Percentiles rank a stretch among this genome's conserved stretches.
These are phyloP conservation scores for Scaptomyza hsui DNA, from an alignment of 1,140 invertebrate genomes.

Conservation along the genomic window DNA sequence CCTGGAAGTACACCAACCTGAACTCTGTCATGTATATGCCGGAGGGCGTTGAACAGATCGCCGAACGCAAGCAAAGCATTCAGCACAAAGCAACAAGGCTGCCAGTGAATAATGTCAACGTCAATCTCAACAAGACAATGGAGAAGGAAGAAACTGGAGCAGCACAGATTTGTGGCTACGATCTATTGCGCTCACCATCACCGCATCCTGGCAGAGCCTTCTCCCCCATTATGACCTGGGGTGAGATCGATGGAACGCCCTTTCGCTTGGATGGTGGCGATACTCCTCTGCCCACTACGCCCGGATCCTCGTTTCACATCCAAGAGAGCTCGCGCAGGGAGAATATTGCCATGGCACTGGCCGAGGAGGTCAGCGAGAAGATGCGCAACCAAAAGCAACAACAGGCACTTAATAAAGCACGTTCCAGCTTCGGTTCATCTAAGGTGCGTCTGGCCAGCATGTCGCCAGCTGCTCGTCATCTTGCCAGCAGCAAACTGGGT, in stretches of 20 bases:
- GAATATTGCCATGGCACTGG: slow-evolving; percentile 93
- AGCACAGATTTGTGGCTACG: slow-evolving; percentile 88
- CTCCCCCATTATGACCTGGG: slow-evolving; percentile 99
- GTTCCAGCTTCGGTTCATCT: slow-evolving; percentile 87
- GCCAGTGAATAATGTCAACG: slow-evolving; percentile 37
- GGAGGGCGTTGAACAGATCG: slow-evolving; percentile 91
- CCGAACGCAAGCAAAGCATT: slow-evolving; percentile 90
- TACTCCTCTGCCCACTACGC: slow-evolving; percentile 88
- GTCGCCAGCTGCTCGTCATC: slow-evolving; percentile 96
- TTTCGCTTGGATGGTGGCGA: slow-evolving; percentile 93
- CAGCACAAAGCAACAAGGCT: slow-evolving; percentile 92
- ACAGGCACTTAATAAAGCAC: slow-evolving; percentile 88
- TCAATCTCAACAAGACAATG: slow-evolving; percentile 31
- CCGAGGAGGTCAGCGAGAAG: slow-evolving; percentile 94
- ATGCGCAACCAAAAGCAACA: slow-evolving; percentile 91
- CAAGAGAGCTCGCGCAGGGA: slow-evolving; percentile 94
- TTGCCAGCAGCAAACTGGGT: slow-evolving; percentile 88
- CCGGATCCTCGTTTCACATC: slow-evolving; percentile 94
- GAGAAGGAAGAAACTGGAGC: slow-evolving; percentile 19
- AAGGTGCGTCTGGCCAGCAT: slow-evolving; percentile 93
- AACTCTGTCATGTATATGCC: slow-evolving; percentile 99
- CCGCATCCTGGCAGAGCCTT: slow-evolving; percentile 92
- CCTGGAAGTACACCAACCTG: slow-evolving; percentile 95
- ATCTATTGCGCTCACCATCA: slow-evolving; percentile 93
- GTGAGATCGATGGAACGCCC: slow-evolving; percentile 98